Conservation (phyloP, 2,888 invertebrate genomes). For the Copidosoma aretas region DNA sequence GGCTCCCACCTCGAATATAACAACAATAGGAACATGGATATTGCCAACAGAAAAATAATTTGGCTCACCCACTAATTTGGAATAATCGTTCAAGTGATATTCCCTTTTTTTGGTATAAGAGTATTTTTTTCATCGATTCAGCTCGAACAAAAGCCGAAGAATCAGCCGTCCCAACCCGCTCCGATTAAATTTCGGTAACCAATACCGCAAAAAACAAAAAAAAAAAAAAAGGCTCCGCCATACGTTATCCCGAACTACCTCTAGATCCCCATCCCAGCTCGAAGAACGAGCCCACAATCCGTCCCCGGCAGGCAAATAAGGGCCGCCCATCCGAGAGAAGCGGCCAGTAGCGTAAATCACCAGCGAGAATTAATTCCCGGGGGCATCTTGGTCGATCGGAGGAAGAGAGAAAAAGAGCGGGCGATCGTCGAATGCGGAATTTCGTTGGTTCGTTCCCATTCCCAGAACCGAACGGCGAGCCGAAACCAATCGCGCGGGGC, state of each 20-base stretch:
- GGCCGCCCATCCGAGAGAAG: not conserved
- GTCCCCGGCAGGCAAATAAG: not conserved
- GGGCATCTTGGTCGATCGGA: constrained; percentile 10
- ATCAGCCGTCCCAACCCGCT: too few species aligned
- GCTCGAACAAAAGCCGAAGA: too few species aligned
- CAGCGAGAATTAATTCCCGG: constrained; percentile 25
- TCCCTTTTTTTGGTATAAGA: too few species aligned
- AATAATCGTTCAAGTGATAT: too few species aligned
- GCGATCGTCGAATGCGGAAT: not conserved
- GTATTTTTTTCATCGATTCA: too few species aligned
- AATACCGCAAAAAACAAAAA: not conserved
- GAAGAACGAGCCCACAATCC: not conserved
- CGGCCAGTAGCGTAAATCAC: constrained; percentile 14
- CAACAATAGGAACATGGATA: too few species aligned
- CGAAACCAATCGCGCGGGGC: constrained; percentile 20
- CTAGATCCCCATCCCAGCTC: not conserved
- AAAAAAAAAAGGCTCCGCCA: too few species aligned
- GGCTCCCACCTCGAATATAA: too few species aligned
- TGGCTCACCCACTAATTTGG: too few species aligned
- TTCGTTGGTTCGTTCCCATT: not conserved
- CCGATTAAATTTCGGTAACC: too few species aligned
- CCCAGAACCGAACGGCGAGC: not conserved
- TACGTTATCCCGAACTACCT: not conserved
- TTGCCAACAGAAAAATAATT: too few species aligned
- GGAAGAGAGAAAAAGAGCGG: not conserved